Evolutionary conservation across 2,113 vertebrate species (phyloP).

Genomic region (Grantiella picta): DNA sequence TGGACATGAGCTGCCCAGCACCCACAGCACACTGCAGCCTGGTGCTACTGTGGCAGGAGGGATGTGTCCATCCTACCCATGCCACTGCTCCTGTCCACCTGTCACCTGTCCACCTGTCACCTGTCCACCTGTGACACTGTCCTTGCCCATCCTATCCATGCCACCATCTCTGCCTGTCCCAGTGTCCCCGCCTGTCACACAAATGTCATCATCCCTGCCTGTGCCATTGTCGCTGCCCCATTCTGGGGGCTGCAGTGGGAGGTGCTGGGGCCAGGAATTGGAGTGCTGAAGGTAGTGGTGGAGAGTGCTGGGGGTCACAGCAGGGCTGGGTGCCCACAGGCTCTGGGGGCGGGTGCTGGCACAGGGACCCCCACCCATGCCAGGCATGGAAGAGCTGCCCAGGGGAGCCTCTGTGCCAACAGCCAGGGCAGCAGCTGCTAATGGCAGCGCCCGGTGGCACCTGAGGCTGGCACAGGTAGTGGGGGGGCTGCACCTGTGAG

Average conservation of each 20-base stretch:
- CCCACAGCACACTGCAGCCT: neutral
- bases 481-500: neutral
- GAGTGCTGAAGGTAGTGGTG: neutral
- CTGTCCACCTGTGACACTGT: neutral
- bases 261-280: neutral
- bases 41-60: neutral
- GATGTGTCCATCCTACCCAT: neutral
- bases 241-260: neutral
- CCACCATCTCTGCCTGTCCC: neutral
- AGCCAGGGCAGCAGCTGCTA: neutral
- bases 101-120: no score
- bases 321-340: neutral
- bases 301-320: neutral
- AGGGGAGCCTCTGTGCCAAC: neutral
- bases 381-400: neutral
- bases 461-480: neutral
- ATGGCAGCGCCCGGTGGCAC: rapidly evolving
- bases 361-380: neutral
- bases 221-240: neutral
- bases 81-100: neutral
- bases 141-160: neutral
- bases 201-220: neutral
- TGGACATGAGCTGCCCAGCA: neutral
- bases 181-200: neutral
- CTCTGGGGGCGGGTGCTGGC: neutral